Percentiles rank a stretch among this genome's conserved stretches.
These are phyloP conservation scores for Microtus pennsylvanicus DNA, from an alignment of 2,113 vertebrate genomes.

Conservation along the genomic window DNA sequence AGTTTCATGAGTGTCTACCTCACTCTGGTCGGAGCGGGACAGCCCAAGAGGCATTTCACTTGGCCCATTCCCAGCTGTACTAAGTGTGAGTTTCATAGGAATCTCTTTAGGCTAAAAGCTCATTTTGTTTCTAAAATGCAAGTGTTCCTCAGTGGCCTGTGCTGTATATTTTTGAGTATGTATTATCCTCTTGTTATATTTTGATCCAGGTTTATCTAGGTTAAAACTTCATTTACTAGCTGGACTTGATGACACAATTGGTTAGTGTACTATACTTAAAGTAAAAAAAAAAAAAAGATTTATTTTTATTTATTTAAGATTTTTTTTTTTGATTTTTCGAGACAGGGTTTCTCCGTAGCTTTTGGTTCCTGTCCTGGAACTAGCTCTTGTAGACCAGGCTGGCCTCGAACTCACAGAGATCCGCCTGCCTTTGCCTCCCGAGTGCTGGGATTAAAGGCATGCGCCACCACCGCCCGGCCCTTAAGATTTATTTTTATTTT, in stretches of 20 bases:
- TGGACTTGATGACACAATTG: background rate
- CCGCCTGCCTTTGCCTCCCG: too few relatives aligned
- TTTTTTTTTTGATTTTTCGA: too few relatives aligned
- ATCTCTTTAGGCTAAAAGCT: slow-evolving; percentile 54
- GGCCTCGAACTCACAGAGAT: too few relatives aligned
- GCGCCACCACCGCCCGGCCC: too few relatives aligned
- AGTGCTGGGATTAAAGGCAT: too few relatives aligned
- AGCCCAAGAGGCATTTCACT: slow-evolving; percentile 62
- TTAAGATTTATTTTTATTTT: background rate
- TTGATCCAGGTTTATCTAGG: slow-evolving; percentile 29
- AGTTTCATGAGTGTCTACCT: slow-evolving; percentile 55
- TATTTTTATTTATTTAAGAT: background rate
- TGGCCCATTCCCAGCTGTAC: slow-evolving; percentile 50
- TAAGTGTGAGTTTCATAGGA: slow-evolving; percentile 70
- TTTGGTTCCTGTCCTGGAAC: too few relatives aligned
- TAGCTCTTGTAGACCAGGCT: too few relatives aligned
- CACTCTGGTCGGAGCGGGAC: slow-evolving; percentile 28
- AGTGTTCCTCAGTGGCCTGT: slow-evolving; percentile 46
- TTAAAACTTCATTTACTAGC: background rate
- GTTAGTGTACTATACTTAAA: background rate
- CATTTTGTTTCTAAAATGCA: slow-evolving; percentile 68
- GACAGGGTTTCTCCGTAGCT: too few relatives aligned
- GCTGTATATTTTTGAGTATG: slow-evolving; percentile 38
- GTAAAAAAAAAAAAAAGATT: background rate
- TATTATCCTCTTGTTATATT: background rate